phyloP scores from a whole-genome alignment of 2,888 invertebrate species.

The Chrysolina oricalcia region DNA sequence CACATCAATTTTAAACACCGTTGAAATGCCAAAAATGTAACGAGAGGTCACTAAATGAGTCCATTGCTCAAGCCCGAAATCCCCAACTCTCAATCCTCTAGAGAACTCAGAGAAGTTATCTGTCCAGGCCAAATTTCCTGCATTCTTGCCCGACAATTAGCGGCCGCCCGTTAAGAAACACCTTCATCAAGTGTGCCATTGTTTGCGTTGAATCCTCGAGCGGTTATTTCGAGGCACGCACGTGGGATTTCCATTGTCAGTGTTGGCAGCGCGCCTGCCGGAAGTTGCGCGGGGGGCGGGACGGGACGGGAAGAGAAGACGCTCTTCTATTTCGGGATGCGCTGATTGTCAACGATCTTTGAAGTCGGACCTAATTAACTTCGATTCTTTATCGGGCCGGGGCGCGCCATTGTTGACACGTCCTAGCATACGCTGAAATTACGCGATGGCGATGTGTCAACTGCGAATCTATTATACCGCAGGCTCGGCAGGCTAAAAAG shows the following conservation, averaged over 20 bases:
- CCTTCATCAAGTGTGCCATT: conserved; percentile 53
- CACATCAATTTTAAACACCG: too few relatives aligned
- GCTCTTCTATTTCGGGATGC: conserved; percentile 64
- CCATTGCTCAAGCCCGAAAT: too few relatives aligned
- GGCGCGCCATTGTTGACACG: conserved; percentile 59
- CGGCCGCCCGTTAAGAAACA: conserved; percentile 17
- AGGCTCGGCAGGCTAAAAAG: too few relatives aligned
- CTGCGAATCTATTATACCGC: neutral
- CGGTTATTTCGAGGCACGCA: conserved; percentile 63
- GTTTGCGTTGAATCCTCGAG: conserved; percentile 59
- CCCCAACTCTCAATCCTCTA: too few relatives aligned
- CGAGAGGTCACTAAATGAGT: too few relatives aligned
- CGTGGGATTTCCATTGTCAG: conserved; percentile 71
- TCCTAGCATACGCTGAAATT: conserved; percentile 57
- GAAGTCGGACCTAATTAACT: conserved; percentile 69
- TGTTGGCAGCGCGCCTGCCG: conserved; percentile 70
- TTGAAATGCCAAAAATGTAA: too few relatives aligned
- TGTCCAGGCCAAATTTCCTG: neutral
- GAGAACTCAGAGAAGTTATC: too few relatives aligned
- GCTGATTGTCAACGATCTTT: conserved; percentile 69
- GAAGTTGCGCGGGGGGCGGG: conserved; percentile 62
- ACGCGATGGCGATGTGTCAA: conserved; percentile 32
- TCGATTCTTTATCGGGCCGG: conserved; percentile 63
- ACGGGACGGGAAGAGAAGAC: conserved; percentile 48
- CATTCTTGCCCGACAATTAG: conserved; percentile 33